Evolutionary conservation across 2,113 vertebrate genomes (phyloP).

Genomic region (Pachypanchax playfairii): DNA sequence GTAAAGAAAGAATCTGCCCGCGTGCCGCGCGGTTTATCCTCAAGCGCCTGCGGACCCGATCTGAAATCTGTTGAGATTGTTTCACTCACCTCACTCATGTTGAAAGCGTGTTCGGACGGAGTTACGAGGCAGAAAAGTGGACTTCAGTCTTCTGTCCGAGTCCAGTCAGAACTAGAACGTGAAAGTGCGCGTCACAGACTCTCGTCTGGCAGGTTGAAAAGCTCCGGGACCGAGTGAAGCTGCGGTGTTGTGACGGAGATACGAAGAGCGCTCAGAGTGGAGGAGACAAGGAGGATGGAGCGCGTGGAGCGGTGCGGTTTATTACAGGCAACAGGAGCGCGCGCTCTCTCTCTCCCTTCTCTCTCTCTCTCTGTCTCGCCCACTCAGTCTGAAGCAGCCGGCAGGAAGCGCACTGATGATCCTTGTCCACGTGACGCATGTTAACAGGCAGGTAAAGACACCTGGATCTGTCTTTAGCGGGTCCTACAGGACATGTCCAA

Average conservation of each 20-base stretch:
- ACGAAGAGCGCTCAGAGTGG: conserved; percentile 39
- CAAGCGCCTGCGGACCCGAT: too few relatives aligned
- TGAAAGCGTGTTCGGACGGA: conserved; percentile 51
- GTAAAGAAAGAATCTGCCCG: too few relatives aligned
- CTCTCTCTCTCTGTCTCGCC: conserved; percentile 51
- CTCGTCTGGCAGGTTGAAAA: not conserved
- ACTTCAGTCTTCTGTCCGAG: conserved; percentile 36
- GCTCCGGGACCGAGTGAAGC: conserved; percentile 1
- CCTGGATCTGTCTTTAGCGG: too few relatives aligned
- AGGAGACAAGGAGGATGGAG: conserved; percentile 53
- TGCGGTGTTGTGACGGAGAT: not conserved
- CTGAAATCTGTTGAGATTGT: not conserved
- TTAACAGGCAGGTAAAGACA: too few relatives aligned
- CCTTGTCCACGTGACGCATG: too few relatives aligned
- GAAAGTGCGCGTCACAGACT: not conserved
- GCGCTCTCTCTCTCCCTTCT: conserved; percentile 27
- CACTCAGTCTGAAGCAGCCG: conserved; percentile 67
- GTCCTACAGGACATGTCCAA: too few relatives aligned
- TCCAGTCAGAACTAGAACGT: not conserved
- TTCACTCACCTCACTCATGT: conserved; percentile 79
- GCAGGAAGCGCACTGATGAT: conserved; percentile 56
- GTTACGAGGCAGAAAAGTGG: conserved; percentile 53
- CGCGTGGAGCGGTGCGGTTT: conserved; percentile 49
- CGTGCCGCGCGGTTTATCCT: too few relatives aligned
- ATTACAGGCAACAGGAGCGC: conserved; percentile 52